Conservation (phyloP, 2,888 invertebrate species). For the Candidula unifasciata region DNA sequence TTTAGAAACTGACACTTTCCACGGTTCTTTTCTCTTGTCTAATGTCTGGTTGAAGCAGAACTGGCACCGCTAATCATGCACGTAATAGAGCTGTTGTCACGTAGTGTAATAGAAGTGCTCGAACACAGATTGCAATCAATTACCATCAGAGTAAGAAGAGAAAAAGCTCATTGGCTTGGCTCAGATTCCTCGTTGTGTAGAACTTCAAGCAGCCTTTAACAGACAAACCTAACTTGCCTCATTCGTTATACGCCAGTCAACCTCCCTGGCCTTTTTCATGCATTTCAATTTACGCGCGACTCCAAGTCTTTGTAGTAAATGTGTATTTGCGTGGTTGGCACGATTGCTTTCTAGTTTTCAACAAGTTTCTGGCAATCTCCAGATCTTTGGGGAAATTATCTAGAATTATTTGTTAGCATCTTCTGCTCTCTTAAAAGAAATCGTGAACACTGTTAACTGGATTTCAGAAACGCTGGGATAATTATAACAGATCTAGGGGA, state of each 20-base stretch:
- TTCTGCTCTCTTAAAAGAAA: neutral
- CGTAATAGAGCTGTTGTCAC: constrained; percentile 43
- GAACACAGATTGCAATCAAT: constrained; percentile 46
- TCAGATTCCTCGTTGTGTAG: neutral
- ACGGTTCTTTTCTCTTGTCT: constrained; percentile 26
- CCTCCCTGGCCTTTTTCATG: neutral
- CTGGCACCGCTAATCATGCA: constrained; percentile 41
- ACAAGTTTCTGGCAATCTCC: constrained; percentile 6
- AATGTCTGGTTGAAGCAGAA: constrained; percentile 32
- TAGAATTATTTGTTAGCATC: neutral
- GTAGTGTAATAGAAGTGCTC: constrained; percentile 21
- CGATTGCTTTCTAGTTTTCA: neutral
- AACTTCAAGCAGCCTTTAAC: neutral
- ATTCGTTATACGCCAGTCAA: constrained; percentile 3
- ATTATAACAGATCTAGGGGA: neutral
- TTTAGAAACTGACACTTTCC: constrained; percentile 23
- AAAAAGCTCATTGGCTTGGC: constrained; percentile 24
- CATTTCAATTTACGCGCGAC: neutral
- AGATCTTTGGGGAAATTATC: constrained; percentile 20
- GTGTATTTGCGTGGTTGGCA: constrained; percentile 1
- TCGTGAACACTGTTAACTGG: neutral
- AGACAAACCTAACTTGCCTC: neutral
- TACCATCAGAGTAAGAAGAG: constrained; percentile 21
- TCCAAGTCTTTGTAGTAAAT: neutral
- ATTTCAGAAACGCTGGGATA: neutral